phyloP scores from a whole-genome alignment of 2,888 invertebrate genomes.

The Himalopsyche japonica region DNA sequence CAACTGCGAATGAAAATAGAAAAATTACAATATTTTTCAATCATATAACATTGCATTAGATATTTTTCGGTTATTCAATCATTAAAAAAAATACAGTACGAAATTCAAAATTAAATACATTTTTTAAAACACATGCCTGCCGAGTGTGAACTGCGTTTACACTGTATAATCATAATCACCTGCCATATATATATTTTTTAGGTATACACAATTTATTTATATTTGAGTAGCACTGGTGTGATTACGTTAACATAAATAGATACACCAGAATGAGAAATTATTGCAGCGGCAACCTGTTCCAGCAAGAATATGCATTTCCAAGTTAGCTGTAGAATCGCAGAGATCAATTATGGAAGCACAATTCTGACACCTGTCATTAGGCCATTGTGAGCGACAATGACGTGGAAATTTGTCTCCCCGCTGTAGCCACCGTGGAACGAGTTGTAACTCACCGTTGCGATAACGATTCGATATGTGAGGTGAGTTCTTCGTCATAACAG shows the following conservation, averaged over 20 bases:
- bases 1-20: too few species aligned
- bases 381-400: background rate
- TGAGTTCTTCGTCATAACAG: background rate
- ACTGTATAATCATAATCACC: too few species aligned
- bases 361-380: background rate
- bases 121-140: too few species aligned
- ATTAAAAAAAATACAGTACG: too few species aligned
- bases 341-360: background rate
- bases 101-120: too few species aligned
- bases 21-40: too few species aligned
- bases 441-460: background rate
- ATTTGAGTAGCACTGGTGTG: too few species aligned
- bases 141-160: too few species aligned
- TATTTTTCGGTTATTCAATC: too few species aligned
- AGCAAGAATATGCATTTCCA: background rate
- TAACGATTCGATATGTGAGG: background rate
- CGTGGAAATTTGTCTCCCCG: background rate
- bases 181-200: too few species aligned
- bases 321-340: background rate
- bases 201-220: too few species aligned
- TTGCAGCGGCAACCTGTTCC: background rate
- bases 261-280: background rate
- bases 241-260: background rate
- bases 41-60: too few species aligned
- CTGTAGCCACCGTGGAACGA: background rate